Percentiles rank a stretch among this genome's conserved stretches.
phyloP scores from a whole-genome alignment of 1,140 invertebrate genomes.

The Drosophila rufa region DNA sequence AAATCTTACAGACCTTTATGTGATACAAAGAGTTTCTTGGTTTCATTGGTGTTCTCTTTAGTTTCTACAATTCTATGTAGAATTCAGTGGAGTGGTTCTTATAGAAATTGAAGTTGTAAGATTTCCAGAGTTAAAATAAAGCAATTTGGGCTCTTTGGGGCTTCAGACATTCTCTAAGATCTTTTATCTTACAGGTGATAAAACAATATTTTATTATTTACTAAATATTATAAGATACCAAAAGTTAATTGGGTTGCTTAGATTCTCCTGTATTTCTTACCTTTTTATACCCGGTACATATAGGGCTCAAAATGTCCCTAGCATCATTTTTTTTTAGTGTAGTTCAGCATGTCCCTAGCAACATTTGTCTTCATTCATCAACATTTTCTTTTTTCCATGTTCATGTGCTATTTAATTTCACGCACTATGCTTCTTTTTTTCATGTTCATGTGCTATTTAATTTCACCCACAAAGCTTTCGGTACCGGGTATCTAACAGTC shows the following conservation, averaged over 20 bases:
- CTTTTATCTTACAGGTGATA: background rate
- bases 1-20: background rate
- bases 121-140: background rate
- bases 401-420: too few species aligned
- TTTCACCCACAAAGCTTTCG: too few species aligned
- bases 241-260: background rate
- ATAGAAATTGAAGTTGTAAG: background rate
- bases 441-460: too few species aligned
- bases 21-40: background rate
- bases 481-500: too few species aligned
- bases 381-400: too few species aligned
- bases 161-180: background rate
- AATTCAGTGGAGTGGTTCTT: background rate
- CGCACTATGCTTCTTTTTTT: too few species aligned
- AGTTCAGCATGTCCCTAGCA: too few species aligned
- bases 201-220: background rate
- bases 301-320: too few species aligned
- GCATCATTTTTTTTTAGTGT: too few species aligned
- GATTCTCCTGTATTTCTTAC: background rate
- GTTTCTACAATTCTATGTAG: too few species aligned
- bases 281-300: background rate
- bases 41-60: background rate
- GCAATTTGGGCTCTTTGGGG: background rate
- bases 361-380: too few species aligned
- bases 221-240: background rate